Evolutionary conservation across 1,140 invertebrate species (phyloP), one percentile per base, ranked within the genome.

Genomic region (Mycetomoellerius zeteki): DNA sequence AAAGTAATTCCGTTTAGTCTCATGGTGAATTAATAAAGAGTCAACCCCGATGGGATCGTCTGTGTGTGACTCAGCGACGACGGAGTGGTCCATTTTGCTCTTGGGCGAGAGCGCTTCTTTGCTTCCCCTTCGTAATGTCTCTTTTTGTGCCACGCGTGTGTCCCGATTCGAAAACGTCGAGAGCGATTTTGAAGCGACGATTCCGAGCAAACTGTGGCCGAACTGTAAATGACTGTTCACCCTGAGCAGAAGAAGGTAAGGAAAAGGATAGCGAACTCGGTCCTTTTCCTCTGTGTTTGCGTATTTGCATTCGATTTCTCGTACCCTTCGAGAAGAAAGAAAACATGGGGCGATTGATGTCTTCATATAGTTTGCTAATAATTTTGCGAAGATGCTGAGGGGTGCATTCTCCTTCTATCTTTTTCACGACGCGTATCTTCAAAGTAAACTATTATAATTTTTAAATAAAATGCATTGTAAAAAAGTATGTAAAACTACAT

Each of bases 271-370:
- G 75, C 65, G 65, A 67, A 67, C 30, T n/a, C n/a, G n/a, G n/a
- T n/a, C n/a, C n/a, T n/a, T n/a, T n/a, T n/a, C n/a, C n/a, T 43
- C 37, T 21, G 60, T 62, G 75, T 64, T 56, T 81, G 75, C 84
- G 86, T 93, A 93, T 93, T 93, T 93, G 91, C 92, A 93, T 93
- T 93, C 91, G 91, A 93, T 93, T 93, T 93, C 89, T 76, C 76
- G 58, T 47, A 50, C 14, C 54, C 30, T 33, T 21, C 27, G 24
- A 27, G 69, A 27, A 60, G 54, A 14, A 33, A 21, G 65, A 54
- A 47, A 56, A 82, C 24, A 65, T 16, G 54, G n/a, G 64, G 19
- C 27, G 43, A 24, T 10, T 64, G 47, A 71, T 56, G 30, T 12
- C 27, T 3, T 50, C 12, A 21, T 62, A 14, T 19, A 54, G 21